Evolutionary conservation across 1,140 invertebrate genomes (phyloP).

Genomic region (Drosophila hydei): DNA sequence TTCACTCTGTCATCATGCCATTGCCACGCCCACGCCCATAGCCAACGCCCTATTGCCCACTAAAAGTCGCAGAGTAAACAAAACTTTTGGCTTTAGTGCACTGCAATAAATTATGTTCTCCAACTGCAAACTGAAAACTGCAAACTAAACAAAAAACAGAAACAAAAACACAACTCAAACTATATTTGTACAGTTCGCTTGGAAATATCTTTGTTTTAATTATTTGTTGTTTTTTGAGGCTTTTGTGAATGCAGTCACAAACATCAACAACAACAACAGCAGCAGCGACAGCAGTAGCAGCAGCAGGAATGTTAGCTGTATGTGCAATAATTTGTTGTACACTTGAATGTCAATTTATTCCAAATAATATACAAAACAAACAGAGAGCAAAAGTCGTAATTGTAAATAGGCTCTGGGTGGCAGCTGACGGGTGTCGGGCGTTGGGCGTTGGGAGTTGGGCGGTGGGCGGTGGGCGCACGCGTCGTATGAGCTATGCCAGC

Average conservation of each 20-base stretch:
- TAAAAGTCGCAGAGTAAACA: constrained; percentile 48
- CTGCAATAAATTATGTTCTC: constrained; percentile 73
- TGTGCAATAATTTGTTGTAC: constrained; percentile 58
- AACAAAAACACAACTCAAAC: constrained; percentile 57
- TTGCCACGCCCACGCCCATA: neutral
- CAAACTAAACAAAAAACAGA: constrained; percentile 14
- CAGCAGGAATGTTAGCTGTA: constrained; percentile 5
- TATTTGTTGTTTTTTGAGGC: constrained; percentile 10
- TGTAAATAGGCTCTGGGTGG: neutral
- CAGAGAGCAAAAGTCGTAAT: constrained; percentile 16
- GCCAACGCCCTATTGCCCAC: constrained; percentile 4
- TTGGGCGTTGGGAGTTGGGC: neutral
- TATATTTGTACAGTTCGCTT: constrained; percentile 38
- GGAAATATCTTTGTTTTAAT: constrained; percentile 6
- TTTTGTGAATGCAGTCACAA: constrained; percentile 21
- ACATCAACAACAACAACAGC: constrained; percentile 21
- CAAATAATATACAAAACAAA: constrained; percentile 46
- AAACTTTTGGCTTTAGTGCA: constrained; percentile 46
- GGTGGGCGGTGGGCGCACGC: constrained; percentile 23
- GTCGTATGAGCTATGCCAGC: constrained; percentile 65
- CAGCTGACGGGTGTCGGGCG: constrained; percentile 2
- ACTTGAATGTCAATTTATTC: constrained; percentile 75
- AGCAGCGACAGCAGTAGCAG: neutral
- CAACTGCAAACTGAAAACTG: constrained; percentile 79
- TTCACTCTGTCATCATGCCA: constrained; percentile 21